Base-by-base conservation (phyloP, 2,888 invertebrate genomes). In the Spialia ferax region DNA sequence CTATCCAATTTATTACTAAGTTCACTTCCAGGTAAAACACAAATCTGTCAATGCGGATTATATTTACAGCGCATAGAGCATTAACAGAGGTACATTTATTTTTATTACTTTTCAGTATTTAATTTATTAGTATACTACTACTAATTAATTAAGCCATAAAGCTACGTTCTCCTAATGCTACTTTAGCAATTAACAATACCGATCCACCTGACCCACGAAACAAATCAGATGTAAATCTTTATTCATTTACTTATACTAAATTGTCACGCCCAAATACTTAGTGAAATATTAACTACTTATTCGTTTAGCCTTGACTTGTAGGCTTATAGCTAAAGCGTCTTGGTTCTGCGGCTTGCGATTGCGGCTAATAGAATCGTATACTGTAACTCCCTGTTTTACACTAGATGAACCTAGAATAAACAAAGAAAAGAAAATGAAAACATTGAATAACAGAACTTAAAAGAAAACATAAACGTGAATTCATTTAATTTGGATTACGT, bases 1-100 rank as follows among this genome's bases (percentile, higher is more conserved):
- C 68, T 8, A 72, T 23, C 65, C 66, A 45, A 50, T 11, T 67
- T 72, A 74, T 71, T 73, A 70, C 69, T 65, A 69, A 60, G 60
- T 54, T 45, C 57, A 69, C 61, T 68, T 70, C 60, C 55, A 70
- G 68, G 61, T 63, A 52, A 69, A 57, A 70, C 48, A 69, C 70
- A 72, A 72, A 74, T 75, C 70, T 71, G 61, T 64, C 63, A 55
- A 54, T 68, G n/a, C 63, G 60, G 54, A 73, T 67, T 68, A 69
- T 60, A 70, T 70, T 75, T 71, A 73, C 20, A 23, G 45, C 45
- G 18, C 18, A 45, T 18, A 45, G 45, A 45, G 7, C 18, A 15
- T 18, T 45, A 45, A 45, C 13, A 45, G 8, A n/a, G n/a, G 11
- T 29, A 2, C 35, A 42, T 15, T 42, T 42, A 42, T 42, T 35